These are phyloP conservation scores for Eurois occulta DNA, from an alignment of 2,888 invertebrate species.

Conservation along the genomic window DNA sequence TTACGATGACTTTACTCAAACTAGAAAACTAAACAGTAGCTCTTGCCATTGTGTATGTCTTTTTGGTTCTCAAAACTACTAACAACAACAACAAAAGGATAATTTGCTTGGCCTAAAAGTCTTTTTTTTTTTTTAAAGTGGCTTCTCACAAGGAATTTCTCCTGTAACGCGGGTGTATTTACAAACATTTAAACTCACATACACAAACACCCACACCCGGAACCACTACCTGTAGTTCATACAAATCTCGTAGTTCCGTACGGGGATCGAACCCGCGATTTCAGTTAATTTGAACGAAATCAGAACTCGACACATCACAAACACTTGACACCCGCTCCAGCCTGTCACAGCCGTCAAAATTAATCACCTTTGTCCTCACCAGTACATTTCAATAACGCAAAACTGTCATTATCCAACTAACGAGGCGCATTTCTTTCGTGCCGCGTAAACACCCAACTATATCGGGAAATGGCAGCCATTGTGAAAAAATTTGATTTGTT, in stretches of 20 bases:
- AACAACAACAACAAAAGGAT: neutral
- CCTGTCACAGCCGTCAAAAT: constrained; percentile 47
- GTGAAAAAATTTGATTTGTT: constrained; percentile 89
- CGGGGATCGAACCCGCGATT: neutral
- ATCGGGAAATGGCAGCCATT: constrained; percentile 80
- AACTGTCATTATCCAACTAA: constrained; percentile 86
- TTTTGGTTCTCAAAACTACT: neutral
- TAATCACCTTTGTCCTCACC: constrained; percentile 70
- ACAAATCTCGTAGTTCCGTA: no score
- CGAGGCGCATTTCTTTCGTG: constrained; percentile 85
- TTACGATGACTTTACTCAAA: neutral
- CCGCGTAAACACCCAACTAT: constrained; percentile 75
- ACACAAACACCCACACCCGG: neutral
- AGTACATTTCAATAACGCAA: constrained; percentile 83
- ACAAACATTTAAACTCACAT: neutral
- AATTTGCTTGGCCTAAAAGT: neutral
- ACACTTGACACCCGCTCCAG: neutral
- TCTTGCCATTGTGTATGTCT: neutral
- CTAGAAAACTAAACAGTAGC: neutral
- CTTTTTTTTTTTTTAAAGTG: neutral
- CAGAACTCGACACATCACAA: neutral
- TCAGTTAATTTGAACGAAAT: neutral
- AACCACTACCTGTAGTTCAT: neutral
- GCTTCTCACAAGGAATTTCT: no score
- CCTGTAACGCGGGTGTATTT: no score